Conservation (phyloP, 1,140 invertebrate genomes). For the Mercenaria mercenaria region DNA sequence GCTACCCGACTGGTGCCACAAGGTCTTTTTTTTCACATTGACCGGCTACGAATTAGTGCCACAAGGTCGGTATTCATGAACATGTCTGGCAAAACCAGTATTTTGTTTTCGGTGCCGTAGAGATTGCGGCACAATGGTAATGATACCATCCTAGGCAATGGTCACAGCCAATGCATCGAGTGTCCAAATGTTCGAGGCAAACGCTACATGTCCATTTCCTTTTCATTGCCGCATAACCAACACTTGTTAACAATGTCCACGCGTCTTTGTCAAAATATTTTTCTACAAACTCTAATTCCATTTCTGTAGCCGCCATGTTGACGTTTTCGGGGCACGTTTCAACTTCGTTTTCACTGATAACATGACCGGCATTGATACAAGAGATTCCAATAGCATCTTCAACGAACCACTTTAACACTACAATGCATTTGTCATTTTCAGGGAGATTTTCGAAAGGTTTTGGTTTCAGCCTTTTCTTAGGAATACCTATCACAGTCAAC, state of each 20-base stretch:
- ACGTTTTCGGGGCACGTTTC: not conserved
- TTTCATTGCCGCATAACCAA: not conserved
- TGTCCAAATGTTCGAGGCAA: not conserved
- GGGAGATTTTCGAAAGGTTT: not conserved
- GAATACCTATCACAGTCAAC: not conserved
- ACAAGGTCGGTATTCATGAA: not conserved
- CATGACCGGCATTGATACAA: not conserved
- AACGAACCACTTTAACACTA: conserved; percentile 11
- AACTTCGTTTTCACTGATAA: not conserved
- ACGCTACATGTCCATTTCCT: not conserved
- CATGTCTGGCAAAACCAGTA: not conserved
- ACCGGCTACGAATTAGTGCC: not conserved
- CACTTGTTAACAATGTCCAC: not conserved
- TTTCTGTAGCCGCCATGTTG: not conserved
- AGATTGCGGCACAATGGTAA: not conserved
- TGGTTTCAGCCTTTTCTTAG: not conserved
- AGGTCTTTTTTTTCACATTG: no score
- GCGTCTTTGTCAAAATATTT: not conserved
- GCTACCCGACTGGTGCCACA: no score
- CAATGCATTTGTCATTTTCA: not conserved
- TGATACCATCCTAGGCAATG: not conserved
- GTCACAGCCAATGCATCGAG: not conserved
- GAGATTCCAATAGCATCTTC: not conserved
- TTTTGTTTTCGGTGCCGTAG: not conserved
- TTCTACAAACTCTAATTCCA: not conserved